phyloP scores from a whole-genome alignment of 1,140 invertebrate genomes.

The Drosophila erecta region DNA sequence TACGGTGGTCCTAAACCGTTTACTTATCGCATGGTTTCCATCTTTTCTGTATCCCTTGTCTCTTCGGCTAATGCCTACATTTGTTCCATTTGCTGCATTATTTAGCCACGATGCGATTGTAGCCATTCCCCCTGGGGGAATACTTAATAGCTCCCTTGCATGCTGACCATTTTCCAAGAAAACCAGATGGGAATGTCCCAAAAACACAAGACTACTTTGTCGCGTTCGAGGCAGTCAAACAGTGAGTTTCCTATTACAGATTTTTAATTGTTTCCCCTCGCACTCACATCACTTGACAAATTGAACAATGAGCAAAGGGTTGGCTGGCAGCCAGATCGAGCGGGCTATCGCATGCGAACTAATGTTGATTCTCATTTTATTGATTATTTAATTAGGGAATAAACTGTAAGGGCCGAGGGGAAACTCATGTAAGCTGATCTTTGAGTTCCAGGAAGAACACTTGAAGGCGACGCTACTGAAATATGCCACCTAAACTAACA shows the following conservation, averaged over 20 bases:
- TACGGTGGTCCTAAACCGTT: too few relatives aligned
- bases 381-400: constrained; percentile 54
- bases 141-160: too few relatives aligned
- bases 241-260: neutral
- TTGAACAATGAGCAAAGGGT: constrained; percentile 31
- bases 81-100: too few relatives aligned
- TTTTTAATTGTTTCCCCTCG: constrained; percentile 55
- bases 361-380: constrained; percentile 45
- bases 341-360: neutral
- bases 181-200: neutral
- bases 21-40: too few relatives aligned
- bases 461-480: constrained; percentile 63
- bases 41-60: too few relatives aligned
- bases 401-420: neutral
- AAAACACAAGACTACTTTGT: constrained; percentile 1
- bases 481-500: constrained; percentile 63
- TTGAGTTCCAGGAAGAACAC: constrained; percentile 34
- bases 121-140: too few relatives aligned
- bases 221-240: constrained; percentile 2
- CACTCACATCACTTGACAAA: constrained; percentile 64
- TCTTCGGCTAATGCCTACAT: too few relatives aligned
- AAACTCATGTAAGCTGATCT: neutral
- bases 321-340: too few relatives aligned
- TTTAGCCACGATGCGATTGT: too few relatives aligned
- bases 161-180: neutral